phyloP scores from a whole-genome alignment of 2,888 invertebrate genomes.

The Trilocha varians region DNA sequence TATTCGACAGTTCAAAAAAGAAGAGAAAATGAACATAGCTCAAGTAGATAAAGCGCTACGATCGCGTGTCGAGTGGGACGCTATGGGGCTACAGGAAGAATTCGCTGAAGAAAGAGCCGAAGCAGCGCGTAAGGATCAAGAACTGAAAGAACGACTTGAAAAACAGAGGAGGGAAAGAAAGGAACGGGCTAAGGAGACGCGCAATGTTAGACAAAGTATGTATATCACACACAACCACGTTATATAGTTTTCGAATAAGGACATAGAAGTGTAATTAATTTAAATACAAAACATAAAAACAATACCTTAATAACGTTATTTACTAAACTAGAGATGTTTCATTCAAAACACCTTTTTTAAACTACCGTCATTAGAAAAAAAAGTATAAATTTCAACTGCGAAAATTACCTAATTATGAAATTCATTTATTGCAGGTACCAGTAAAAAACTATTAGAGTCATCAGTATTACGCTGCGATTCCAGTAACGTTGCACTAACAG shows the following conservation, averaged over 20 bases:
- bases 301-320: too few relatives aligned
- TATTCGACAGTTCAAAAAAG: conserved; percentile 82
- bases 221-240: too few relatives aligned
- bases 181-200: conserved; percentile 37
- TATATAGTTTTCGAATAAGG: too few relatives aligned
- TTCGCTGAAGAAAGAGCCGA: conserved; percentile 39
- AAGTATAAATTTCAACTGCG: too few relatives aligned
- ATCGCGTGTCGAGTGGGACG: conserved; percentile 79
- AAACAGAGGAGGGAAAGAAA: conserved; percentile 63
- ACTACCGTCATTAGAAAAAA: too few relatives aligned
- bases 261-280: too few relatives aligned
- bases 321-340: too few relatives aligned
- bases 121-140: conserved; percentile 23
- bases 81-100: conserved; percentile 34
- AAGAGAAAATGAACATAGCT: conserved; percentile 83
- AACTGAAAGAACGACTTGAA: conserved; percentile 23
- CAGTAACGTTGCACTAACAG: conserved; percentile 19
- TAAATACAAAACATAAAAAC: too few relatives aligned
- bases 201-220: conserved; percentile 15
- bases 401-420: conserved; percentile 3
- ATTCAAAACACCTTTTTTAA: too few relatives aligned
- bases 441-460: conserved; percentile 32
- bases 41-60: conserved; percentile 84
- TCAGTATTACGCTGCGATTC: conserved; percentile 17
- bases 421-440: conserved; percentile 29